phyloP scores from a whole-genome alignment of 2,113 vertebrate species.

The Isurus oxyrinchus region DNA sequence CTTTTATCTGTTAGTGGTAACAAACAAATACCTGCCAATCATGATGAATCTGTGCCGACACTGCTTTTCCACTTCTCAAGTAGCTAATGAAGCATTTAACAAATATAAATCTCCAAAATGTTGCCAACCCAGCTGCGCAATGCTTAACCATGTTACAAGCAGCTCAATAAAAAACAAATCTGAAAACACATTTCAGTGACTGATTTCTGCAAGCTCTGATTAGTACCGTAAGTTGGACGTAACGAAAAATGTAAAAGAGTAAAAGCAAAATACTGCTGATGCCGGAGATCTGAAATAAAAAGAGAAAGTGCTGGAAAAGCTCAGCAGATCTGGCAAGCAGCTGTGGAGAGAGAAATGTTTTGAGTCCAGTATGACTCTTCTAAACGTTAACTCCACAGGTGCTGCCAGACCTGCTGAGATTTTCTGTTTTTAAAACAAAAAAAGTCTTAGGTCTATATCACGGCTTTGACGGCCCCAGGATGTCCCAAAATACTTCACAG shows the following conservation, averaged over 20 bases:
- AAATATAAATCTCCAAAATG: background rate
- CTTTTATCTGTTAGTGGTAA: background rate
- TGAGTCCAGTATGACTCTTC: too few species aligned
- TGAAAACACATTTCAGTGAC: background rate
- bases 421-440: too few species aligned
- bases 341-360: too few species aligned
- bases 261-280: too few species aligned
- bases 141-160: background rate
- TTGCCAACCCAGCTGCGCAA: background rate
- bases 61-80: background rate
- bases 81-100: conserved; percentile 20
- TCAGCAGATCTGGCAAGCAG: too few species aligned
- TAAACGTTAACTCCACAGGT: too few species aligned
- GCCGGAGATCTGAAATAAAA: too few species aligned
- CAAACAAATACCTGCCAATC: background rate
- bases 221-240: background rate
- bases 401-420: too few species aligned
- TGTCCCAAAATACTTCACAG: background rate
- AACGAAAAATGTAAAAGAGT: too few species aligned
- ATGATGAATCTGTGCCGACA: background rate
- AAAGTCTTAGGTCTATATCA: too few species aligned
- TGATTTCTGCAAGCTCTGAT: background rate
- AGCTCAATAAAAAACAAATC: background rate
- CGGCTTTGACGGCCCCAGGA: background rate
- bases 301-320: too few species aligned